Conservation (phyloP, 2,888 invertebrate species). For the Ornithoptera priamus region DNA sequence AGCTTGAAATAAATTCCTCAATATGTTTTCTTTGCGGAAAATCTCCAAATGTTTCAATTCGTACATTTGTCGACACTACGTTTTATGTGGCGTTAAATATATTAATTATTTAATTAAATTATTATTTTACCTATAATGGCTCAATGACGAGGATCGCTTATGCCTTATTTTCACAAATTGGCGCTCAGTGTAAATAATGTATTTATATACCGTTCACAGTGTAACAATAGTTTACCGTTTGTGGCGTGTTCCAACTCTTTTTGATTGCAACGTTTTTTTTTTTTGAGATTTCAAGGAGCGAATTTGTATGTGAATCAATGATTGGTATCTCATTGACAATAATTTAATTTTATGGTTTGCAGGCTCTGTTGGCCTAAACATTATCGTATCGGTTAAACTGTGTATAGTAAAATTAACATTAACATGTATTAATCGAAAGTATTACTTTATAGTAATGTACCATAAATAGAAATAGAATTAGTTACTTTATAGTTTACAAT, state of each 20-base stretch:
- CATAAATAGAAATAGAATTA: conserved; percentile 32
- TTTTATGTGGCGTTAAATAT: not conserved
- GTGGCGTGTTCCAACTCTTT: conserved; percentile 18
- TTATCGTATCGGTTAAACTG: conserved; percentile 16
- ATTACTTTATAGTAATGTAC: conserved; percentile 57
- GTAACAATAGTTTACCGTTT: conserved; percentile 16
- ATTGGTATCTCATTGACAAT: conserved; percentile 49
- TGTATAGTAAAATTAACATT: conserved; percentile 34
- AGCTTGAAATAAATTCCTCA: not conserved
- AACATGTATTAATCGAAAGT: conserved; percentile 69
- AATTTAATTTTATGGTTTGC: conserved; percentile 44
- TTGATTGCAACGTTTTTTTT: conserved; percentile 1
- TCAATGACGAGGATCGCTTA: conserved; percentile 6
- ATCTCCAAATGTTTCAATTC: not conserved
- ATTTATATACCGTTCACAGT: conserved; percentile 13
- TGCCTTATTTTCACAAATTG: not conserved
- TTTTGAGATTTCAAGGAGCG: conserved; percentile 21
- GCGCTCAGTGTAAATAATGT: conserved; percentile 8
- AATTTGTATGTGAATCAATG: conserved; percentile 18
- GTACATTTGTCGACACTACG: not conserved
- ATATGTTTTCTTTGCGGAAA: not conserved
- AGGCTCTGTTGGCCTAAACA: conserved; percentile 32
- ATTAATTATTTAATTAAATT: not conserved
- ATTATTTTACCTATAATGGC: not conserved
- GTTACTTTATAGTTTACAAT: conserved; percentile 20